Evolutionary conservation across 2,888 invertebrate genomes (phyloP).

Genomic region (Caenorhabditis plicata): DNA sequence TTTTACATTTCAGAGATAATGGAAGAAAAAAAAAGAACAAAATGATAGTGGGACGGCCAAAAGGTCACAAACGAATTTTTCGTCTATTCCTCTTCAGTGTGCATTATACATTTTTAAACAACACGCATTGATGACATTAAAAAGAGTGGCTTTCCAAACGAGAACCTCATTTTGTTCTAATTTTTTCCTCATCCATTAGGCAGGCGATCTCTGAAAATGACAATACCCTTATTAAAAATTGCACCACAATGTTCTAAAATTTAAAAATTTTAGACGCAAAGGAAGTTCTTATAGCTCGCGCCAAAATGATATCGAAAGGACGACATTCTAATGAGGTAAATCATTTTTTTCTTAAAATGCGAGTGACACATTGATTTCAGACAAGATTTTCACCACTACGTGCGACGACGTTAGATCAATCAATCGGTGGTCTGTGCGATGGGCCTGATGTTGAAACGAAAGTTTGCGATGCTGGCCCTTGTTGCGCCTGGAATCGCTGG

Average conservation of each 20-base stretch:
- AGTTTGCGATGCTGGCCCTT: constrained; percentile 51
- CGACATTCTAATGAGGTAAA: constrained; percentile 23
- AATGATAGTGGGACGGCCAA: too few relatives aligned
- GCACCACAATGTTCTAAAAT: not conserved
- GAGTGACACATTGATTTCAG: not conserved
- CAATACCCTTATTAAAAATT: not conserved
- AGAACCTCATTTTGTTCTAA: too few relatives aligned
- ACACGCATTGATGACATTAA: too few relatives aligned
- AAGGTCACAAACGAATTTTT: too few relatives aligned
- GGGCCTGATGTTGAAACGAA: constrained; percentile 45
- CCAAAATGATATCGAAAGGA: constrained; percentile 32
- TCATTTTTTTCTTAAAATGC: not conserved
- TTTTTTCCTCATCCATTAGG: too few relatives aligned
- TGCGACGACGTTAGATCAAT: constrained; percentile 14
- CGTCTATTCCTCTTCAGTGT: too few relatives aligned
- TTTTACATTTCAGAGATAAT: too few relatives aligned
- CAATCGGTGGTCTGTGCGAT: constrained; percentile 40
- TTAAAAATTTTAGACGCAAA: constrained; percentile 33
- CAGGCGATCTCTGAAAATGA: not conserved
- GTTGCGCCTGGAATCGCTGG: constrained; percentile 46
- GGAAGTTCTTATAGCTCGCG: constrained; percentile 30
- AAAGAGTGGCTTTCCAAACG: too few relatives aligned
- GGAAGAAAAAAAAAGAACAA: too few relatives aligned
- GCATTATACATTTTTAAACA: too few relatives aligned
- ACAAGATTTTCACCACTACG: not conserved